A percentile compares a stretch with the other conserved stretches of the same genome.
These are phyloP conservation scores for Calephelis virginiensis DNA, from an alignment of 1,140 invertebrate genomes.

Conservation along the genomic window DNA sequence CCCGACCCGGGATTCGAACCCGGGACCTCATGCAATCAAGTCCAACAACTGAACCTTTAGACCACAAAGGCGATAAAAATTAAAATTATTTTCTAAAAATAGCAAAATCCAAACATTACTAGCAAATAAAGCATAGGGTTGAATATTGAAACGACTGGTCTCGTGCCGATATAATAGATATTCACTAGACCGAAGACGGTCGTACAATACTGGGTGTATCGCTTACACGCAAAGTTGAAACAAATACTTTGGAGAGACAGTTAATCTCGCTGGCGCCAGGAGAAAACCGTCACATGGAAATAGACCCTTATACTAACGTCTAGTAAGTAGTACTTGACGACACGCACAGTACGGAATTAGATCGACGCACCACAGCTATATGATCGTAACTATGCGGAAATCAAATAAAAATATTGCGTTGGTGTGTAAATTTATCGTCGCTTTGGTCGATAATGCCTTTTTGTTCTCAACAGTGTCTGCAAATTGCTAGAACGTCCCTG, in stretches of 20 bases:
- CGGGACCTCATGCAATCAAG: too few relatives aligned
- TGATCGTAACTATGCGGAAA: conserved; percentile 70
- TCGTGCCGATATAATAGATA: conserved; percentile 69
- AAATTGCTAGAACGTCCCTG: conserved; percentile 39
- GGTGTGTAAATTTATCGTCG: conserved; percentile 68
- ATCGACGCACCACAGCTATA: conserved; percentile 56
- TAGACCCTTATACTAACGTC: conserved; percentile 49
- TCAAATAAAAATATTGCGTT: conserved; percentile 64
- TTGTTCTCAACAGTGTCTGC: conserved; percentile 51
- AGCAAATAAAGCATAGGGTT: conserved; percentile 38
- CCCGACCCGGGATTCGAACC: too few relatives aligned
- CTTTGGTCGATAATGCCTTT: conserved; percentile 54
- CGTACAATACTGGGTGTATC: conserved; percentile 67
- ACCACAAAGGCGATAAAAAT: too few relatives aligned
- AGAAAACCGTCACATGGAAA: conserved; percentile 62
- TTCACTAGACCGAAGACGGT: conserved; percentile 64
- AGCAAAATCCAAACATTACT: not conserved
- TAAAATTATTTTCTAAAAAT: too few relatives aligned
- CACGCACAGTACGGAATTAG: conserved; percentile 61
- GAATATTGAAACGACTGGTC: conserved; percentile 61
- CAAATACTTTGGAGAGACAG: conserved; percentile 59
- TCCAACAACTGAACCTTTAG: too few relatives aligned
- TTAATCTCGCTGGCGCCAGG: conserved; percentile 66
- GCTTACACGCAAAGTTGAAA: conserved; percentile 66
- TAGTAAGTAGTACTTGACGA: conserved; percentile 57